Evolutionary conservation across 2,797 vertebrate genomes (phyloP), one percentile per base, ranked within the genome.

Genomic region (Neostethus bicornis): DNA sequence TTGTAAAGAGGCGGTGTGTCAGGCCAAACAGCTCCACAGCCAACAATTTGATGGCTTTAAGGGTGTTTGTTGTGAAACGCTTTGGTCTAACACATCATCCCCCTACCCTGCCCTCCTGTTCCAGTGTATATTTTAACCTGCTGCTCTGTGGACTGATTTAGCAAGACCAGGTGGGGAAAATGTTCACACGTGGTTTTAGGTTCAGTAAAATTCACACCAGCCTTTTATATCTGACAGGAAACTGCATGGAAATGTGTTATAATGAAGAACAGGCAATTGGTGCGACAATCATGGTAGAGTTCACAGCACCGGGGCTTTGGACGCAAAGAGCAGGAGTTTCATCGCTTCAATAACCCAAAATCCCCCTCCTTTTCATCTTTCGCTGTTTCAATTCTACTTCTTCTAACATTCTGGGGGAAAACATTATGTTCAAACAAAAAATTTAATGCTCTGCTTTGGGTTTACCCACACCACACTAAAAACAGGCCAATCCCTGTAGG

Each of bases 161-260:
- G 70, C 66, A 38, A 12, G 38, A 31, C 72, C 76, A 85, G 77
- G 70, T 86, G 86, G 82, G 66, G 69, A 58, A 80, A 75, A 81
- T 54, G 72, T 85, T 83, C 80, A 79, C 84, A 87, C 76, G 69
- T 87, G 84, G 84, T 88, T 90, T 83, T 70, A 25, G 73, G 83
- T 87, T 87, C 78, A 82, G 83, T 89, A 86, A 91, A 89, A 85
- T 90, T 90, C 83, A 86, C 87, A 88, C 87, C 85, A 84, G 77
- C 73, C 71, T 79, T 89, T 85, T 83, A 87, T 85, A 85, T 79
- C 67, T 86, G 60, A 87, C 80, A 84, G 80, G 80, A 88, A 85
- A 87, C 80, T 68, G 69, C 63, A 79, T 75, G 81, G 84, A 86
- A 81, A 81, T 75, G 83, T 81, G 79, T 74, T 67, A 73, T 85